Base-by-base conservation (phyloP, 2,113 vertebrate genomes). In the Anser cygnoides region DNA sequence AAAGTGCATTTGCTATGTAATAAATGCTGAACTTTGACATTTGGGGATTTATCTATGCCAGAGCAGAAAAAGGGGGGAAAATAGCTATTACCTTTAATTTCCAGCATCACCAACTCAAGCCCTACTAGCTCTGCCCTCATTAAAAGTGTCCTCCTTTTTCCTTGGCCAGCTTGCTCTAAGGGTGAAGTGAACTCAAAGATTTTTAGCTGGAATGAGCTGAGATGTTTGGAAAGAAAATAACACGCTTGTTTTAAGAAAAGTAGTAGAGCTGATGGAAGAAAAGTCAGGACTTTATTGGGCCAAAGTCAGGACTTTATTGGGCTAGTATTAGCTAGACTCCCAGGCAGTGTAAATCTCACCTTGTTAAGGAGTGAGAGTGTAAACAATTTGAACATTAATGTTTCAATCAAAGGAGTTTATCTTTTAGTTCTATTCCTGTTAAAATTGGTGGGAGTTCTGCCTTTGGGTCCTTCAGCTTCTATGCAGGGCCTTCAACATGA, bases 211-310 rank as follows among this genome's bases (percentile, higher is more conserved):
- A 84, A 90, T 44, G 44, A 90, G 37, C 54, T 23, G 77, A 77
- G 44, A 68, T 70, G 41, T 94, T 96, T 95, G 41, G 39, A 86
- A 87, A 91, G 68, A 72, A 91, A 93, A 67, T 23, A 93, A 29
- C 23, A 57, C 0, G 0, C 4, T 94, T 85, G 21, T 74, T 91
- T 97, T 63, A 43, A 59, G 31, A 66, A 50, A 71, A 86, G 67
- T 16, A 73, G 25, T 41, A 28, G n/a, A 84, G 55, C 22, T 63
- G 84, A 0, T 70, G 46, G 41, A 90, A 68, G 28, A 76, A 63
- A n/a, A 59, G 22, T 16, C 39, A 52, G 61, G 33, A 37, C 23
- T 72, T 92, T 43, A 17, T 2, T 43, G 29, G 33, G 54, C 16
- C 46, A 59, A 85, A 91, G 12, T 66, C 23, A 85, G 28, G 44